Percentiles rank a stretch among this genome's conserved stretches.
Conservation (phyloP, 2,888 invertebrate genomes). For the Spisula solida region DNA sequence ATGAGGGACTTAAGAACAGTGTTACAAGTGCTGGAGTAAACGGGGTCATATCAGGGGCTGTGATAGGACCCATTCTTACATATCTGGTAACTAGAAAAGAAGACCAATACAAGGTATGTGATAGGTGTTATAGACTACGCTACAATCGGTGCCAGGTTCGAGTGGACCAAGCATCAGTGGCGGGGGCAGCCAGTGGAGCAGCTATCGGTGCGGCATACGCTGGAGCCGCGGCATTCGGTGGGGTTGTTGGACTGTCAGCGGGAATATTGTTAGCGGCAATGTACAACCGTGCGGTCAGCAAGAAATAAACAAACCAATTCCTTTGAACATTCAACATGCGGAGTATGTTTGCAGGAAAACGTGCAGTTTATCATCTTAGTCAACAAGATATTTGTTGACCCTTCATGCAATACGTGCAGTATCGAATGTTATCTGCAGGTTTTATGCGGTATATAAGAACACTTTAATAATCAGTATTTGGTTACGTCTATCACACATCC, state of each 20-base stretch:
- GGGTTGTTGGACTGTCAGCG: slow-evolving; percentile 66
- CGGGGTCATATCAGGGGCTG: slow-evolving; percentile 63
- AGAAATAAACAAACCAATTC: background rate
- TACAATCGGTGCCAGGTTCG: slow-evolving; percentile 68
- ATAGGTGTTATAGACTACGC: slow-evolving; percentile 69
- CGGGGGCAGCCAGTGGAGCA: slow-evolving; percentile 61
- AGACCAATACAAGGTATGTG: slow-evolving; percentile 53
- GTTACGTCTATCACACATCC: background rate
- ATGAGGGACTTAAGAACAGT: slow-evolving; percentile 48
- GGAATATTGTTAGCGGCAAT: slow-evolving; percentile 61
- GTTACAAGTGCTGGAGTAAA: slow-evolving; percentile 62
- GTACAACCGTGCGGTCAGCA: slow-evolving; percentile 3
- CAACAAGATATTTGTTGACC: background rate
- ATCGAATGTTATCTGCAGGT: background rate
- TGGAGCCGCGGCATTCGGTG: slow-evolving; percentile 62
- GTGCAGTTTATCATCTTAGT: background rate
- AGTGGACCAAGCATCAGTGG: slow-evolving; percentile 63
- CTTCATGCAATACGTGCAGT: background rate
- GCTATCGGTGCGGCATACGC: slow-evolving; percentile 52
- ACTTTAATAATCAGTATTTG: background rate
- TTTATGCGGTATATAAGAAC: background rate
- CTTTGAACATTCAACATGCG: background rate
- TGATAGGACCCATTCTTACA: slow-evolving; percentile 62
- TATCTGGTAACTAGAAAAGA: slow-evolving; percentile 57
- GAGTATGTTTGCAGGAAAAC: background rate